Percentiles rank a stretch among this genome's conserved stretches.
Conservation (phyloP, 2,113 vertebrate genomes). For the Speoplatyrhinus poulsoni region DNA sequence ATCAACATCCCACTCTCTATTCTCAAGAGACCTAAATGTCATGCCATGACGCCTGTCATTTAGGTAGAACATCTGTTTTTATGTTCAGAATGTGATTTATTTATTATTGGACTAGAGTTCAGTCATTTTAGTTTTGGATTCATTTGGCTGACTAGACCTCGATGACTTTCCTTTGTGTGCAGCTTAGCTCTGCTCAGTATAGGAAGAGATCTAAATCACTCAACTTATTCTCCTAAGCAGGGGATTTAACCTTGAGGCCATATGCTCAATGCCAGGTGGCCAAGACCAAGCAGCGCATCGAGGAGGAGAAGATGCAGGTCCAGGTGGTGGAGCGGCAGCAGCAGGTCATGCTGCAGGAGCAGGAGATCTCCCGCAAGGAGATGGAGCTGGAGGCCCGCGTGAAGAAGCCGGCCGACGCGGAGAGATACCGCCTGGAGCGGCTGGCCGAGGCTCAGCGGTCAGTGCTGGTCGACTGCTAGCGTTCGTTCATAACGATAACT, state of each 20-base stretch:
- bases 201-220: too few species aligned
- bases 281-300: conserved; percentile 92
- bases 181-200: too few species aligned
- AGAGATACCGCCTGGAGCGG: conserved; percentile 84
- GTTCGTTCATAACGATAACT: too few species aligned
- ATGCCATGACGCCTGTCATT: not conserved
- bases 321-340: conserved; percentile 89
- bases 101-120: too few species aligned
- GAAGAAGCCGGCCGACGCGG: conserved; percentile 87
- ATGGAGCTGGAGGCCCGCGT: conserved; percentile 87
- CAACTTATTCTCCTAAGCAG: too few species aligned
- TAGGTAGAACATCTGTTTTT: too few species aligned
- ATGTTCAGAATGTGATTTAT: too few species aligned
- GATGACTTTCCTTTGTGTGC: too few species aligned
- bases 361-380: conserved; percentile 87
- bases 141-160: too few species aligned
- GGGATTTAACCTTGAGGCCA: too few species aligned
- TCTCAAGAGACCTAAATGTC: not conserved
- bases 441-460: conserved; percentile 86
- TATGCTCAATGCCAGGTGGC: conserved; percentile 78
- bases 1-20: too few species aligned
- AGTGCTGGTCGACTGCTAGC: conserved; percentile 4
- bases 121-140: too few species aligned
- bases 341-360: conserved; percentile 90
- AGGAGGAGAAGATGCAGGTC: conserved; percentile 90